Evolutionary conservation across 2,113 vertebrate species (phyloP).

Genomic region (Sander vitreus): DNA sequence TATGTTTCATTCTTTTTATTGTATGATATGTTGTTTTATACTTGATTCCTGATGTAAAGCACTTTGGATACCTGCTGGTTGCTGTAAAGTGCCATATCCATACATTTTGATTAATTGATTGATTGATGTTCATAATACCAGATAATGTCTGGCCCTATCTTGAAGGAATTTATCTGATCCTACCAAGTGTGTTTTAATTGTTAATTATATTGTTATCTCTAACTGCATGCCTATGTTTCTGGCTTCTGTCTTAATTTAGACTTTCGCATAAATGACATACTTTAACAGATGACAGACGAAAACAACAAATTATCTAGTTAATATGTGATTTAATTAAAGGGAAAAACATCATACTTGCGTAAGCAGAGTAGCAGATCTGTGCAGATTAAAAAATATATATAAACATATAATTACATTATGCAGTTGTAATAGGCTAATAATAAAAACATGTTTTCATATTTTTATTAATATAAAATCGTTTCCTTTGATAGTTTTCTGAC

Average conservation of each 20-base stretch:
- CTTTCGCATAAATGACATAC: not conserved
- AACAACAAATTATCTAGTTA: slow-evolving; percentile 37
- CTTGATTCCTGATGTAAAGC: too few relatives aligned
- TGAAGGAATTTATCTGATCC: not conserved
- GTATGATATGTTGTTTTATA: too few relatives aligned
- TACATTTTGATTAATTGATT: too few relatives aligned
- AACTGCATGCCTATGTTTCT: not conserved
- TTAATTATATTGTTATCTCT: not conserved
- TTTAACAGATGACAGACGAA: not conserved
- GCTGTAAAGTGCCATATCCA: too few relatives aligned
- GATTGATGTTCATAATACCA: too few relatives aligned
- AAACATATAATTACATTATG: not conserved
- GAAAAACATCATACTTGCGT: not conserved
- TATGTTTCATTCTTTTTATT: too few relatives aligned
- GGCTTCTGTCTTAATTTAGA: not conserved
- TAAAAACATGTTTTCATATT: not conserved
- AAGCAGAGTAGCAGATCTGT: not conserved
- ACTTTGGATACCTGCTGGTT: too few relatives aligned
- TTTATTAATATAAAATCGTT: not conserved
- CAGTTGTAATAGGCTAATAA: not conserved
- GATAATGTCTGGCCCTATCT: not conserved
- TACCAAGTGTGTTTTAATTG: not conserved
- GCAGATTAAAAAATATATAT: not conserved
- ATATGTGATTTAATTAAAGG: slow-evolving; percentile 39
- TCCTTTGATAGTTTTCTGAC: not conserved